Percentiles rank a stretch among this genome's conserved stretches.
Conservation (phyloP, 37 sponge, comb jelly and placozoan species). For the Chondrosia reniformis region DNA sequence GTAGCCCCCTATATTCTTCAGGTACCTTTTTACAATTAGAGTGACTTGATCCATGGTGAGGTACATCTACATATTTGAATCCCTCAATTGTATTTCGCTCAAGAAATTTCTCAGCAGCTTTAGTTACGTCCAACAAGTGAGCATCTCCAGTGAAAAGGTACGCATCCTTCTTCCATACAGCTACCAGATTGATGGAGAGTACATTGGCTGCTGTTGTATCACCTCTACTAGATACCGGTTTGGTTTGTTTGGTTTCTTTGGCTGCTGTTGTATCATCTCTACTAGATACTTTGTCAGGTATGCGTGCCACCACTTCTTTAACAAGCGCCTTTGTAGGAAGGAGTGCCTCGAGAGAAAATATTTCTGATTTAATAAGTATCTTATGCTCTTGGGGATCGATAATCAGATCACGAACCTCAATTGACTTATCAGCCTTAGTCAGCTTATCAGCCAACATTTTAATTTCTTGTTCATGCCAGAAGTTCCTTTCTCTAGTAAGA, state of each 20-base stretch:
- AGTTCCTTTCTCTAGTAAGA: neutral
- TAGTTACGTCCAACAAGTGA: neutral
- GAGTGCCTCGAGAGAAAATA: neutral
- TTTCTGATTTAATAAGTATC: neutral
- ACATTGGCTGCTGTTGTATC: neutral
- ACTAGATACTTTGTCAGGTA: neutral
- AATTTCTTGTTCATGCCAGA: neutral
- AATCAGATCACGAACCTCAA: too few relatives aligned
- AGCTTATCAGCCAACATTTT: neutral
- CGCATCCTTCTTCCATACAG: neutral
- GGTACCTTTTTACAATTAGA: neutral
- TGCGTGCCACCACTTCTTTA: neutral
- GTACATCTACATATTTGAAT: neutral
- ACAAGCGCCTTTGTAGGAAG: neutral
- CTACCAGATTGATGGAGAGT: neutral
- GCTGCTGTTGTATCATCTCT: too few relatives aligned
- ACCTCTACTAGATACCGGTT: neutral
- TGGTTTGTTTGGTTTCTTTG: neutral
- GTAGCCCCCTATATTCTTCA: neutral
- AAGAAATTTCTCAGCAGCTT: neutral
- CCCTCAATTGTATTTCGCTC: neutral
- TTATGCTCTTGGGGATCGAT: neutral
- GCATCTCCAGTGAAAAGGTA: constrained; percentile 7
- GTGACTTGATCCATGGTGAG: neutral
- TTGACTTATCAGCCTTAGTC: too few relatives aligned